These are phyloP conservation scores for Oscheius sp. DNA, from an alignment of 2,888 invertebrate species.

Conservation along the genomic window DNA sequence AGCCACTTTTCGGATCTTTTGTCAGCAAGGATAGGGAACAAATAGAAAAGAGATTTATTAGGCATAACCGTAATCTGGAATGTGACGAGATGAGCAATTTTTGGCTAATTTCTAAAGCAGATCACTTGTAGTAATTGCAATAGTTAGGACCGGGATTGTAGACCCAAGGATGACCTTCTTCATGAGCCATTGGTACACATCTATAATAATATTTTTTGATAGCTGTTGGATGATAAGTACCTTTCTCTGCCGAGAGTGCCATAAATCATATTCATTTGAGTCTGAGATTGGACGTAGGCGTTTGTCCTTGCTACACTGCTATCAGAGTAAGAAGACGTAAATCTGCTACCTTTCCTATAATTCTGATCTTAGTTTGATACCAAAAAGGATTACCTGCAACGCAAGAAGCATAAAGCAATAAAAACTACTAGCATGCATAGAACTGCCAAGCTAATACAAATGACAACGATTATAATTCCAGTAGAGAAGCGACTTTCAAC, in stretches of 20 bases:
- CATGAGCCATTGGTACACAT: constrained; percentile 37
- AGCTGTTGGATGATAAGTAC: neutral
- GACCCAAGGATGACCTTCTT: constrained; percentile 60
- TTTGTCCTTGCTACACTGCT: constrained; percentile 56
- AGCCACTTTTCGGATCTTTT: too few relatives aligned
- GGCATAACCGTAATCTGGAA: constrained; percentile 23
- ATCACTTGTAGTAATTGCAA: constrained; percentile 56
- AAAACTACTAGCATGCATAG: constrained; percentile 67
- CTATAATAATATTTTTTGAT: constrained; percentile 27
- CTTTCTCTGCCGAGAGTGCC: constrained; percentile 35
- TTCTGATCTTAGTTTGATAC: neutral
- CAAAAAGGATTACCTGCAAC: constrained; percentile 56
- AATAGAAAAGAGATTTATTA: constrained; percentile 1
- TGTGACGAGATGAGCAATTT: constrained; percentile 26
- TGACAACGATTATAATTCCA: constrained; percentile 58
- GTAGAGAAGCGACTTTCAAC: constrained; percentile 29
- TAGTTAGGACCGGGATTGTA: constrained; percentile 61
- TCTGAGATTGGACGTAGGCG: constrained; percentile 63
- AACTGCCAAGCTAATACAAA: constrained; percentile 18
- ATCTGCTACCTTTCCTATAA: constrained; percentile 26
- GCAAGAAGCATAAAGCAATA: constrained; percentile 61
- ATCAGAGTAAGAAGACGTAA: constrained; percentile 45
- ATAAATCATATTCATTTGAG: constrained; percentile 55
- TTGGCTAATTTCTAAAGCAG: neutral
- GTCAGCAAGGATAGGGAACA: too few relatives aligned